Evolutionary conservation across 2,797 vertebrate genomes (phyloP).

Genomic region (Falco concolor): DNA sequence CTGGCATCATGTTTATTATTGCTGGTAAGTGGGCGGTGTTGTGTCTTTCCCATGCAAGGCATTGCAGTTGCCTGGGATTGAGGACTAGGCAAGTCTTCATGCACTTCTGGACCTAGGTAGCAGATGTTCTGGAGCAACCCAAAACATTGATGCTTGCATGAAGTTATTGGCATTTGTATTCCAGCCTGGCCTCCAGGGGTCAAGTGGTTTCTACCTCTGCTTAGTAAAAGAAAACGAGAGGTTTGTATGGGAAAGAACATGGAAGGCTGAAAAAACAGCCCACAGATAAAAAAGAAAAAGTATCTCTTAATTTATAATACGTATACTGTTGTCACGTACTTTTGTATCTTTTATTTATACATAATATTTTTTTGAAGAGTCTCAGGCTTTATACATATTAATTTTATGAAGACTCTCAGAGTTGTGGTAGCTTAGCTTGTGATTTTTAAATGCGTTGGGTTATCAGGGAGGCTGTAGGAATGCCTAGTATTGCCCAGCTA

Average conservation of each 20-base stretch:
- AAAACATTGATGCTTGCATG: neutral
- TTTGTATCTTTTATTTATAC: neutral
- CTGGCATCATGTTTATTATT: slow-evolving; percentile 84
- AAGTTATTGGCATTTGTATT: neutral
- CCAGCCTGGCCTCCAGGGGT: neutral
- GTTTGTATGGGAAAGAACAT: neutral
- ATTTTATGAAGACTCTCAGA: neutral
- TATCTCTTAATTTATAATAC: neutral
- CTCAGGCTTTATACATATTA: neutral
- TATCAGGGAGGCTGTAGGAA: neutral
- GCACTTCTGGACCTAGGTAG: neutral
- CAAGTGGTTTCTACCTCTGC: neutral
- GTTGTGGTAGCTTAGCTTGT: neutral
- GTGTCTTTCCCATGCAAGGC: rapidly evolving
- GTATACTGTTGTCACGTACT: neutral
- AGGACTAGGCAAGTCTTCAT: neutral
- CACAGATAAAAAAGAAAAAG: neutral
- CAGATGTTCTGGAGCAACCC: neutral
- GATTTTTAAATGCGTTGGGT: neutral
- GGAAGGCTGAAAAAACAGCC: neutral
- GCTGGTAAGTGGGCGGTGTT: slow-evolving; percentile 70
- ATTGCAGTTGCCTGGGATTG: neutral
- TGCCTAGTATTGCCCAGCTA: neutral
- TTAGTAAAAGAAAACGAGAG: neutral
- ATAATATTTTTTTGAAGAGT: neutral